Evolutionary conservation across 64 coral and sea anemone genomes (phyloP).

Genomic region (Actinia equina): DNA sequence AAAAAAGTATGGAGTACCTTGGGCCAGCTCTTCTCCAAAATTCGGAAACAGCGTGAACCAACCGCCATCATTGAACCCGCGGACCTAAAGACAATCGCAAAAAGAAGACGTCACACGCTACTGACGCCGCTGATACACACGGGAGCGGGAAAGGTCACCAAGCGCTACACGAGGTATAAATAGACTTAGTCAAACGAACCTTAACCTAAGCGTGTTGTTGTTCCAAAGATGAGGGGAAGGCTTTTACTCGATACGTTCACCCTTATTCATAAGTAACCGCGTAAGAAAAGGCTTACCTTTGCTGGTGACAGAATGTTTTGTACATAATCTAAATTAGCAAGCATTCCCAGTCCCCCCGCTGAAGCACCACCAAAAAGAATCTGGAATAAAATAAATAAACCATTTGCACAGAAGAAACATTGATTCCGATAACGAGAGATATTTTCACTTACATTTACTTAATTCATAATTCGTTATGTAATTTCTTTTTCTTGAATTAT

Average conservation of each 20-base stretch:
- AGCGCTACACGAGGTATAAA: too few relatives aligned
- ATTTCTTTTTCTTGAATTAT: too few relatives aligned
- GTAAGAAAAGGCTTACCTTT: constrained; percentile 34
- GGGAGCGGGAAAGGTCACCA: neutral
- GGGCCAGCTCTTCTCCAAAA: constrained; percentile 74
- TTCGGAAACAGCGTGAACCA: constrained; percentile 97
- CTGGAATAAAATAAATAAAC: neutral
- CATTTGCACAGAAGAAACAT: too few relatives aligned
- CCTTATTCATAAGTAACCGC: too few relatives aligned
- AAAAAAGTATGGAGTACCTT: constrained; percentile 78
- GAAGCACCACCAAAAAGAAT: constrained; percentile 75
- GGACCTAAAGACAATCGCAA: constrained; percentile 39
- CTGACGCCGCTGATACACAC: neutral
- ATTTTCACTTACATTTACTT: too few relatives aligned
- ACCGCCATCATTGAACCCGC: constrained; percentile 93
- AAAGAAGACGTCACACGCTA: neutral
- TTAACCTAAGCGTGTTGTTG: too few relatives aligned
- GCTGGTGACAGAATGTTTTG: constrained; percentile 73
- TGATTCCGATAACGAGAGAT: too few relatives aligned
- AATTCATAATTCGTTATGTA: too few relatives aligned
- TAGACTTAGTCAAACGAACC: too few relatives aligned
- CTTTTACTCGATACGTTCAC: too few relatives aligned
- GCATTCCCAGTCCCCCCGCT: constrained; percentile 92
- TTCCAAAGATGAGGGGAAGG: too few relatives aligned
- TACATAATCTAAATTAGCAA: constrained; percentile 91